Evolutionary conservation across 2,113 vertebrate species (phyloP), one percentile per base, ranked within the genome.

Genomic region (Phoxinus phoxinus): DNA sequence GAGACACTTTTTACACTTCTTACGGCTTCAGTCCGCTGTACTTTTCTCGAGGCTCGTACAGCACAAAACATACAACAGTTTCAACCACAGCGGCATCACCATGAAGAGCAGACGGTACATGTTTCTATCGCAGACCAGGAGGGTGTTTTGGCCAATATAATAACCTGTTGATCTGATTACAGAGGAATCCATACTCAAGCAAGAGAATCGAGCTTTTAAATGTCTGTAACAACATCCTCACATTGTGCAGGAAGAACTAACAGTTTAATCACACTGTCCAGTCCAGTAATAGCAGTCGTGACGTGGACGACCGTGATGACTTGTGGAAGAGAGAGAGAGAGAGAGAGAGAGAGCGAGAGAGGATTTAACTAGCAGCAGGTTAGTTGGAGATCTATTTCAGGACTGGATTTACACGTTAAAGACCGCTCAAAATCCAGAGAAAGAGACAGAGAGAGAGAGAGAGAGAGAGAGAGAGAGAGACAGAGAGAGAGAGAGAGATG

Each of bases 381-480:
- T 63, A 17, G 75, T 71, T 71, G 61, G 17, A 46, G 84, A 69
- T 80, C 46, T 85, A 85, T 85, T 85, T 80, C 32, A 41, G 84
- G 84, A 73, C 65, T 58, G 76, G 84, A 85, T 80, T 85, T 59
- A 72, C n/a, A 44, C 10, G 23, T 83, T 83, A 83, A 46, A 71
- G 75, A 58, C 63, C 2, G 41, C 6, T 63, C 41, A 13, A 3
- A 79, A 23, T 37, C 35, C 56, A 53, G 27, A 37, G 61, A 79
- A 56, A 37, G 12, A 44, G 30, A 71, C 15, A 44, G 59, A 67
- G 8, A 44, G 58, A 21, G 27, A 23, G 37, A 67, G 59, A 53
- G 65, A 56, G 12, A n/a, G 23, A 35, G 11, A 5, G 48, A 13
- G 80, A 41, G 58, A 21, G 25, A 21, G 37, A 67, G 59, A 53